Percentiles rank a stretch among this genome's conserved stretches.
These are phyloP conservation scores for Dinomys branickii DNA, from an alignment of 2,113 vertebrate genomes.

Conservation along the genomic window DNA sequence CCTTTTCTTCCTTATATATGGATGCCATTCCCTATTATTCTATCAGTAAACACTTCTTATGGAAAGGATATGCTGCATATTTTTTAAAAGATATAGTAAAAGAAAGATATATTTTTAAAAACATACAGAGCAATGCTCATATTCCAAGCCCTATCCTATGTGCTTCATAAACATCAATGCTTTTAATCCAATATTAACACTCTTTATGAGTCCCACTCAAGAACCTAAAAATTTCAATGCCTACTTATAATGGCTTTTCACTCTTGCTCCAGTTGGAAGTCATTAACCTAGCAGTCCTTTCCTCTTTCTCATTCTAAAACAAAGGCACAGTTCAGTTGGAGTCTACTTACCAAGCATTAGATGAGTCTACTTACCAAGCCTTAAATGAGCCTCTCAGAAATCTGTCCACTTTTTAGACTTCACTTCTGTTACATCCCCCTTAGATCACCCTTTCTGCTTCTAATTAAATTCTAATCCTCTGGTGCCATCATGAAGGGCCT, in stretches of 20 bases:
- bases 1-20: background rate
- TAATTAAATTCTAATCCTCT: background rate
- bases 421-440: background rate
- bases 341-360: background rate
- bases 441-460: background rate
- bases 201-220: background rate
- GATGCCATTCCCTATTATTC: background rate
- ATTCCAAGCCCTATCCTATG: background rate
- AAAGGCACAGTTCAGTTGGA: background rate
- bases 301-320: background rate
- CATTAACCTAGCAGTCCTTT: background rate
- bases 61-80: background rate
- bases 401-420: background rate
- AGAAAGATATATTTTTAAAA: background rate
- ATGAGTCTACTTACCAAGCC: too few relatives aligned
- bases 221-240: background rate
- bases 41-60: background rate
- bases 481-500: background rate
- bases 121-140: background rate
- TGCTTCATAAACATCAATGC: background rate
- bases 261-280: background rate
- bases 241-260: background rate
- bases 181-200: background rate
- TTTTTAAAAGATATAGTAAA: background rate
- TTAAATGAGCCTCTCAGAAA: background rate